Evolutionary conservation across 2,888 invertebrate genomes (phyloP).

Genomic region (Stenotaenia linearis): DNA sequence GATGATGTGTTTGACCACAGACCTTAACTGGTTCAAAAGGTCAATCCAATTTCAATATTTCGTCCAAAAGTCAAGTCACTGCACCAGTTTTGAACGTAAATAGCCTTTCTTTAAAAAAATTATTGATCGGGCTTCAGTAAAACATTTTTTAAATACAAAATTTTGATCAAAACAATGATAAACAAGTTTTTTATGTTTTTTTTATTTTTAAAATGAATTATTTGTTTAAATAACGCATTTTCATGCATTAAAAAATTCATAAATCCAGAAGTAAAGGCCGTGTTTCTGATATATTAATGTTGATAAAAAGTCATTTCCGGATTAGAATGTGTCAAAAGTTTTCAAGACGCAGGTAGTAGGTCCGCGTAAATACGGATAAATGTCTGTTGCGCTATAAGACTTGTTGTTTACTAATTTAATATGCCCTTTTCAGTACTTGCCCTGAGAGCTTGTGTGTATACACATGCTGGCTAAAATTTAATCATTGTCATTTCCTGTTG

Average conservation of each 20-base stretch:
- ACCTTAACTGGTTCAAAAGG: neutral
- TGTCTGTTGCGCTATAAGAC: neutral
- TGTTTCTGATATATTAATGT: neutral
- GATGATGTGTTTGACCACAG: neutral
- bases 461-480: neutral
- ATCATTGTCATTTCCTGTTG: constrained; percentile 9
- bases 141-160: neutral
- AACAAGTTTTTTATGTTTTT: too few species aligned
- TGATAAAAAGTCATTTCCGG: neutral
- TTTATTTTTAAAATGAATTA: too few species aligned
- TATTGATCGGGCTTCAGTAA: neutral
- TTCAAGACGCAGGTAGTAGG: neutral
- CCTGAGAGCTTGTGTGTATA: neutral
- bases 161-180: too few species aligned
- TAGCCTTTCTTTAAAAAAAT: neutral
- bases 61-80: neutral
- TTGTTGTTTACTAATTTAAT: neutral
- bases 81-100: neutral
- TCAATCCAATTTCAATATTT: neutral
- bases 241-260: too few species aligned
- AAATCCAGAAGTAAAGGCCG: too few species aligned
- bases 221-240: too few species aligned
- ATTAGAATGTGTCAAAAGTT: neutral
- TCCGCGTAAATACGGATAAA: neutral
- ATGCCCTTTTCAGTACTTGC: neutral